These are phyloP conservation scores for Pandion haliaetus DNA, from an alignment of 2,113 vertebrate species.

Conservation along the genomic window DNA sequence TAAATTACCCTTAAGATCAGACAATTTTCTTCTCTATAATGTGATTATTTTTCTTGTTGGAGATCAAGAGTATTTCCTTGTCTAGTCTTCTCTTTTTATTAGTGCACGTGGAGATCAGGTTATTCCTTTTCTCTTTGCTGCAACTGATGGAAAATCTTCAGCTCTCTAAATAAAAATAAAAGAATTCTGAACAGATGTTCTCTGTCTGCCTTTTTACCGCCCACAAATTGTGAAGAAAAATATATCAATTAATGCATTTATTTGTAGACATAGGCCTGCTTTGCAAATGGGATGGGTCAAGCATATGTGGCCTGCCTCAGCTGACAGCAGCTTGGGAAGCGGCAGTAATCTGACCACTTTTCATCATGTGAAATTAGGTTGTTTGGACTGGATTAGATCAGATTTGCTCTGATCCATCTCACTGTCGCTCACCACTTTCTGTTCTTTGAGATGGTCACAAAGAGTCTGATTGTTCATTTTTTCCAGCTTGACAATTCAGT, in stretches of 20 bases:
- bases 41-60: background rate
- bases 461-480: conserved; percentile 33
- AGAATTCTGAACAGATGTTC: background rate
- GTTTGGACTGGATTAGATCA: conserved; percentile 35
- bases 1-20: background rate
- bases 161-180: background rate
- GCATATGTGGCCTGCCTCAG: background rate
- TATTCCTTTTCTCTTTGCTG: background rate
- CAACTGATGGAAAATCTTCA: background rate
- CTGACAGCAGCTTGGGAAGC: background rate
- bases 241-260: background rate
- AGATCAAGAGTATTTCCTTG: background rate
- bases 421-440: background rate
- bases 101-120: background rate
- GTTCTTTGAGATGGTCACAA: conserved; percentile 11
- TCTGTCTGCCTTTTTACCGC: background rate
- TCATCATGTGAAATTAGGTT: conserved; percentile 21
- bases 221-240: background rate
- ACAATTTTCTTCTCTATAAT: background rate
- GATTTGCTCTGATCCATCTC: background rate
- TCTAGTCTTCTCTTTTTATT: background rate
- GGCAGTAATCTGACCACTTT: background rate
- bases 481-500: background rate
- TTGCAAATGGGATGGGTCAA: background rate
- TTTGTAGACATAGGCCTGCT: background rate